phyloP scores from a whole-genome alignment of 2,113 vertebrate genomes.

The Leucosticte australis region DNA sequence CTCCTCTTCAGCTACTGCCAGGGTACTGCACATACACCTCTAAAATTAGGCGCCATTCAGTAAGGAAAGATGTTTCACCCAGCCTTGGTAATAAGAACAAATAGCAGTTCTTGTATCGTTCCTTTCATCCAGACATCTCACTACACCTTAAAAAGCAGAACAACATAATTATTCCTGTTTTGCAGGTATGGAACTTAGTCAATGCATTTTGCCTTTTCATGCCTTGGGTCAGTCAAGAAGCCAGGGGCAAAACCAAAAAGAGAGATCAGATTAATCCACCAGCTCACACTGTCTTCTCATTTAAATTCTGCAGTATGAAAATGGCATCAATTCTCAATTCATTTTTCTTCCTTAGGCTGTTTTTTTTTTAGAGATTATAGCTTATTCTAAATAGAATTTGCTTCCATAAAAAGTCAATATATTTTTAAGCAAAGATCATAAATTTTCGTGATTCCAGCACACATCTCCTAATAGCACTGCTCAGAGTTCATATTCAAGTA shows the following conservation, averaged over 20 bases:
- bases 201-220: background rate
- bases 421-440: constrained; percentile 3
- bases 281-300: background rate
- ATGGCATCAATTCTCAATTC: background rate
- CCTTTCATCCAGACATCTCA: background rate
- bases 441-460: background rate
- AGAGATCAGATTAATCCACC: background rate
- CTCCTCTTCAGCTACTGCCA: background rate
- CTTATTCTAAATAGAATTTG: background rate
- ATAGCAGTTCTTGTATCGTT: background rate
- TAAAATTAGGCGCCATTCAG: background rate
- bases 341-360: background rate
- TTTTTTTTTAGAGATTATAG: background rate
- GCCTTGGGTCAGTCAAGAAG: background rate
- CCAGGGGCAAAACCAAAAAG: background rate
- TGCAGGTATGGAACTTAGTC: background rate
- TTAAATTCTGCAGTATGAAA: constrained; percentile 13
- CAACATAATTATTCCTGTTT: background rate
- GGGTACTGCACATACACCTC: background rate
- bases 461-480: background rate
- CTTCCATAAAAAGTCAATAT: background rate
- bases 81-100: background rate
- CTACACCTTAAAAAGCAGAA: background rate
- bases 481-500: background rate
- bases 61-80: background rate